Conservation (phyloP, 2,113 vertebrate genomes). For the Triplophysa siluroides region DNA sequence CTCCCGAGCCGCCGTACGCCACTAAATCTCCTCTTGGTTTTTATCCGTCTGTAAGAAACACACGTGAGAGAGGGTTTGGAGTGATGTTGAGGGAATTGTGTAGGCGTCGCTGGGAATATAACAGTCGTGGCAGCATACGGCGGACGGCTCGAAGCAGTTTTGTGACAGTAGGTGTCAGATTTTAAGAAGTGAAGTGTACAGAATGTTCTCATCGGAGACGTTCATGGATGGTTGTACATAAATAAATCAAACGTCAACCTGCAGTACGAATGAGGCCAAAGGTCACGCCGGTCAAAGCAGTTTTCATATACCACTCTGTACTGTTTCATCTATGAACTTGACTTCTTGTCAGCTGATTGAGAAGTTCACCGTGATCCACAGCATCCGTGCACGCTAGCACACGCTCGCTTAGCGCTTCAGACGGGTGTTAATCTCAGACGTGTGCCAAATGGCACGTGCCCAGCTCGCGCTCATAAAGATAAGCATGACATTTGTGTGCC, state of each 20-base stretch:
- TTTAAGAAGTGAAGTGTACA: conserved; percentile 50
- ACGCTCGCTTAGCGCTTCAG: conserved; percentile 56
- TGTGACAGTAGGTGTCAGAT: conserved; percentile 68
- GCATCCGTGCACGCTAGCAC: conserved; percentile 55
- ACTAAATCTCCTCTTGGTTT: conserved; percentile 67
- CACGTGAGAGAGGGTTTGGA: conserved; percentile 59
- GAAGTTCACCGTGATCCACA: too few species aligned
- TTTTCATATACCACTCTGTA: neutral
- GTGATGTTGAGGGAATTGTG: conserved; percentile 65
- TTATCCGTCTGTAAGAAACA: conserved; percentile 65
- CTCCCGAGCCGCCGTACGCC: conserved; percentile 68
- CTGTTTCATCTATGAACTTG: too few species aligned
- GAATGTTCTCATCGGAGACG: neutral
- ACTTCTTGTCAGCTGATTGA: too few species aligned
- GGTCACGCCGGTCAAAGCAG: conserved; percentile 6
- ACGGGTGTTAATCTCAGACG: conserved; percentile 57
- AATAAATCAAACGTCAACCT: neutral
- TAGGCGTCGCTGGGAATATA: conserved; percentile 61
- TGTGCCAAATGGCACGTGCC: conserved; percentile 53
- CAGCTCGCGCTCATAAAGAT: conserved; percentile 68
- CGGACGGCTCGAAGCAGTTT: conserved; percentile 70
- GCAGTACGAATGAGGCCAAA: neutral
- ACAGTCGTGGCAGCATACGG: conserved; percentile 66
- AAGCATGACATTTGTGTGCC: conserved; percentile 68
- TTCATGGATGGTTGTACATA: neutral